phyloP scores from a whole-genome alignment of 2,888 invertebrate genomes.

The Cotesia congregata region DNA sequence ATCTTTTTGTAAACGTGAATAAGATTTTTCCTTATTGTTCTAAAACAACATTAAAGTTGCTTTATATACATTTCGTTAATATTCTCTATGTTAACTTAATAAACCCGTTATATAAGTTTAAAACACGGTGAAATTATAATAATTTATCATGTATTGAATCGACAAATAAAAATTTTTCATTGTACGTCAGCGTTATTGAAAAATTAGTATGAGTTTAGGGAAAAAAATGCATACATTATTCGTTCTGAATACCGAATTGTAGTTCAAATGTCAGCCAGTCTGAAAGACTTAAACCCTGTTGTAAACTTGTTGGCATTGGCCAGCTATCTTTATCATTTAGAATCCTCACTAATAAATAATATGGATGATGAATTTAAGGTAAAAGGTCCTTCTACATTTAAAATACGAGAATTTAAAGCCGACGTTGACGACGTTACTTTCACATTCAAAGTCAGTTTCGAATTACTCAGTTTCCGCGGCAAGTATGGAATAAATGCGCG shows the following conservation, averaged over 20 bases:
- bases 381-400: conserved; percentile 62
- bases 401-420: conserved; percentile 65
- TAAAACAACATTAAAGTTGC: too few species aligned
- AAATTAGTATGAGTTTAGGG: neutral
- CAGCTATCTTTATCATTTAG: neutral
- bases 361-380: conserved; percentile 48
- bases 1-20: too few species aligned
- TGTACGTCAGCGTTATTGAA: neutral
- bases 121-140: neutral
- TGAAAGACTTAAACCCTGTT: conserved; percentile 1
- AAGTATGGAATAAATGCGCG: conserved; percentile 81
- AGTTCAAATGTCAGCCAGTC: conserved; percentile 1
- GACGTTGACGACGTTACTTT: conserved; percentile 76
- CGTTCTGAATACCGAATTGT: neutral
- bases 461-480: conserved; percentile 75
- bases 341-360: neutral
- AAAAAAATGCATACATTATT: conserved; percentile 14
- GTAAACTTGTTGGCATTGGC: neutral
- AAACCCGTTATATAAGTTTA: neutral
- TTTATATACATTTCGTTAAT: neutral
- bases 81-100: neutral
- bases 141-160: too few species aligned
- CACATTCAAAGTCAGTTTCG: conserved; percentile 75
- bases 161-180: neutral
- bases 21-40: too few species aligned